Conservation (phyloP, 2,797 vertebrate species). For the Eulemur rubriventer region DNA sequence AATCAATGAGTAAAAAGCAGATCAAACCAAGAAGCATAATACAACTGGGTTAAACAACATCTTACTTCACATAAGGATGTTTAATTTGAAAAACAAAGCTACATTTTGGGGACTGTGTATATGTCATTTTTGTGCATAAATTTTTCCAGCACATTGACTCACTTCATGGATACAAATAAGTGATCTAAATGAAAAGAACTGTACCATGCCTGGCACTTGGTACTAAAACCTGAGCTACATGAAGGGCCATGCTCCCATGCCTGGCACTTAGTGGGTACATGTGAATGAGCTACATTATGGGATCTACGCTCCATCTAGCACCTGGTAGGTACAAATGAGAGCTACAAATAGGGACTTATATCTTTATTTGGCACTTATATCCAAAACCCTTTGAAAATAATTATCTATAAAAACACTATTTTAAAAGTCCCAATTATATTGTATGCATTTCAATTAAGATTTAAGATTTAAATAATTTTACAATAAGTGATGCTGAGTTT, state of each 20-base stretch:
- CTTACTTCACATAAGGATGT: background rate
- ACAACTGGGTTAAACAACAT: background rate
- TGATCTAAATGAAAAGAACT: background rate
- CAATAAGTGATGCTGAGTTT: background rate
- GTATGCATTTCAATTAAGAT: background rate
- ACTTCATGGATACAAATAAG: background rate
- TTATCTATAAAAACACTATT: background rate
- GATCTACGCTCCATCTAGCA: background rate
- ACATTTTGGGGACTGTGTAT: background rate
- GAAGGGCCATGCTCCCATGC: background rate
- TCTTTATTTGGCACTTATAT: background rate
- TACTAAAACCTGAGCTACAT: background rate
- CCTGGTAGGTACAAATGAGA: background rate
- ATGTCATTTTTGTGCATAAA: background rate
- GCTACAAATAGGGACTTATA: background rate
- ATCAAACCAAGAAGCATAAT: background rate
- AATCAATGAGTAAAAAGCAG: background rate
- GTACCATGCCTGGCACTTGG: background rate
- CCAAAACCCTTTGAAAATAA: background rate
- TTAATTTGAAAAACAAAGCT: constrained; percentile 19
- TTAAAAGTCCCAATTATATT: background rate
- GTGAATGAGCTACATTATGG: background rate
- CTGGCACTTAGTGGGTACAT: background rate
- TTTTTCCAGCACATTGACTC: background rate
- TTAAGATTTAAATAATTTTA: background rate